Evolutionary conservation across 2,113 vertebrate genomes (phyloP).

Genomic region (Myodes glareolus): DNA sequence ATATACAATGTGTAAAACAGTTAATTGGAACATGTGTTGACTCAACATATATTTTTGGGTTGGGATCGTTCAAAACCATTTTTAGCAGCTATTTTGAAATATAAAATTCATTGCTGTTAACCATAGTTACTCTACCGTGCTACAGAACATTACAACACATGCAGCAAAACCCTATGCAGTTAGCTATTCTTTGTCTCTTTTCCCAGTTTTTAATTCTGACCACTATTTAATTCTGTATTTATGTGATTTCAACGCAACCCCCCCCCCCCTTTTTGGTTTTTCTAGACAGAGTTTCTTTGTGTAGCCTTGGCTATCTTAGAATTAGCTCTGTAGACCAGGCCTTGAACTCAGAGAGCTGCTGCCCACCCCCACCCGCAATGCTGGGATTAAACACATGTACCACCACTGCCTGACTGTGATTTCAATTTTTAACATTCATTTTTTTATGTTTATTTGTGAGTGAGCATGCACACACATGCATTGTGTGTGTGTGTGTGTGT

Average conservation of each 20-base stretch:
- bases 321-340: background rate
- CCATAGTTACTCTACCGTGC: background rate
- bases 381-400: background rate
- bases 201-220: background rate
- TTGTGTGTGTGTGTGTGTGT: background rate
- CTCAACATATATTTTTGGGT: background rate
- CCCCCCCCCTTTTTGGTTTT: background rate
- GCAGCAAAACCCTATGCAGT: background rate
- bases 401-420: background rate
- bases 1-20: background rate
- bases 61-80: background rate
- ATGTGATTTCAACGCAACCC: background rate
- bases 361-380: background rate
- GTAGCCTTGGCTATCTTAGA: background rate
- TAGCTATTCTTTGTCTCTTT: background rate
- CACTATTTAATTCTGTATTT: background rate
- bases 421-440: background rate
- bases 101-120: background rate
- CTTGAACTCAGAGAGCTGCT: background rate
- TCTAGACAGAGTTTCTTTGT: background rate
- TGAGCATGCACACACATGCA: background rate
- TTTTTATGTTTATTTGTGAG: background rate
- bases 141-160: background rate
- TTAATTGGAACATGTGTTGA: background rate
- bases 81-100: background rate